Evolutionary conservation across 2,888 invertebrate species (phyloP).

Genomic region (Digitonthophagus gazella): DNA sequence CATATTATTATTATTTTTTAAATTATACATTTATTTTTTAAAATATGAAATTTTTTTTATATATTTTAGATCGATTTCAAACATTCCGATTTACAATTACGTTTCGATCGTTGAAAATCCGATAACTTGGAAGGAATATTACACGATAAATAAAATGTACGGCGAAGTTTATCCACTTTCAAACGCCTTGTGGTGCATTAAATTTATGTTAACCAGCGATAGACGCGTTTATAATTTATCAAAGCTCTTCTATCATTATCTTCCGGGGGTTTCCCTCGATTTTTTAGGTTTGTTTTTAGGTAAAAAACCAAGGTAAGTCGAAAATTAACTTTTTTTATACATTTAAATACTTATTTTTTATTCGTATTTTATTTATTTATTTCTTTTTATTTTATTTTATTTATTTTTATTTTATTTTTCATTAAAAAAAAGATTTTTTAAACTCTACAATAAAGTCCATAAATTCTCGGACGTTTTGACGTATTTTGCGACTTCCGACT

Average conservation of each 20-base stretch:
- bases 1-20: no score
- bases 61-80: slow-evolving; percentile 6
- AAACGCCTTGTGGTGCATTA: slow-evolving; percentile 54
- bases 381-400: background rate
- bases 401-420: slow-evolving; percentile 27
- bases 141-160: slow-evolving; percentile 50
- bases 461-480: slow-evolving; percentile 69
- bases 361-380: background rate
- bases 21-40: no score
- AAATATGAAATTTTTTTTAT: no score
- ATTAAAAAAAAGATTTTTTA: slow-evolving; percentile 79
- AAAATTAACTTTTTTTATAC: slow-evolving; percentile 34
- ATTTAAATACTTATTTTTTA: no score
- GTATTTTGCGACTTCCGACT: slow-evolving; percentile 74
- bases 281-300: slow-evolving; percentile 31
- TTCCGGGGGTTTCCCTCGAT: slow-evolving; percentile 38
- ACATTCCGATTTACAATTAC: slow-evolving; percentile 57
- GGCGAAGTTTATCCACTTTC: slow-evolving; percentile 56
- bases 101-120: slow-evolving; percentile 60
- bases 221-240: slow-evolving; percentile 48
- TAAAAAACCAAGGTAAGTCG: slow-evolving; percentile 41
- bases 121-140: slow-evolving; percentile 58
- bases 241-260: slow-evolving; percentile 45
- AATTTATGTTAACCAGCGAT: slow-evolving; percentile 36
- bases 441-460: slow-evolving; percentile 75